Percentiles rank a stretch among this genome's conserved stretches.
phyloP scores from a whole-genome alignment of 2,888 invertebrate species.

The Stenoptilia bipunctidactyla region DNA sequence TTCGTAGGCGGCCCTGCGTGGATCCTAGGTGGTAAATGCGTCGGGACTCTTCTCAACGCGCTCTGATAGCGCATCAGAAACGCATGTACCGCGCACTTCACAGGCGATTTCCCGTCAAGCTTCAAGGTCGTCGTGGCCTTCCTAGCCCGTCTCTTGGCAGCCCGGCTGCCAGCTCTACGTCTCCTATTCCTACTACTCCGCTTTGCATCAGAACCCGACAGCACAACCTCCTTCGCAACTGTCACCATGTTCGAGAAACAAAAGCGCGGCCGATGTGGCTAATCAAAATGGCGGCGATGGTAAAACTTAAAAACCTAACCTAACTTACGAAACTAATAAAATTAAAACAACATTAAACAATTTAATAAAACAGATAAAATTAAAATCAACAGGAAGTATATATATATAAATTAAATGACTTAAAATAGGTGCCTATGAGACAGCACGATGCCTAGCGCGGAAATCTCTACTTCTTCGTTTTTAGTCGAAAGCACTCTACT shows the following conservation, averaged over 20 bases:
- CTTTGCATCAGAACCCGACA: slow-evolving; percentile 34
- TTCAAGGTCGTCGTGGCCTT: slow-evolving; percentile 21
- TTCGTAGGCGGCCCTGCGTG: slow-evolving; percentile 54
- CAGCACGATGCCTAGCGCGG: slow-evolving; percentile 12
- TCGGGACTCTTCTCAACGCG: slow-evolving; percentile 47
- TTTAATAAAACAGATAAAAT: slow-evolving; percentile 23
- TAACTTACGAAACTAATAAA: slow-evolving; percentile 24
- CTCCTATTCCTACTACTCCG: slow-evolving; percentile 36
- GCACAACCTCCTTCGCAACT: slow-evolving; percentile 30
- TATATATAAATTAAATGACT: slow-evolving; percentile 16
- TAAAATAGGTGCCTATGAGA: slow-evolving; percentile 16
- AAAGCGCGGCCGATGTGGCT: slow-evolving; percentile 14
- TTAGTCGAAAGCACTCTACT: too few relatives aligned
- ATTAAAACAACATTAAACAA: slow-evolving; percentile 21
- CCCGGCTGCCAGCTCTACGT: slow-evolving; percentile 35
- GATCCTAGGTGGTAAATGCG: slow-evolving; percentile 47
- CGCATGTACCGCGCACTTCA: slow-evolving; percentile 53
- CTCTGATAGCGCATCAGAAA: slow-evolving; percentile 52
- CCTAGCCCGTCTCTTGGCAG: slow-evolving; percentile 35
- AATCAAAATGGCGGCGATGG: slow-evolving; percentile 43
- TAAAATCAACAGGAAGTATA: slow-evolving; percentile 5
- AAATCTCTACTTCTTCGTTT: slow-evolving; percentile 8
- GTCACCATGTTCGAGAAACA: slow-evolving; percentile 11
- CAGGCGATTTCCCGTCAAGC: slow-evolving; percentile 27
- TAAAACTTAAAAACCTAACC: slow-evolving; percentile 20